phyloP scores from a whole-genome alignment of 2,888 invertebrate genomes.

The Drosophila ustulata region DNA sequence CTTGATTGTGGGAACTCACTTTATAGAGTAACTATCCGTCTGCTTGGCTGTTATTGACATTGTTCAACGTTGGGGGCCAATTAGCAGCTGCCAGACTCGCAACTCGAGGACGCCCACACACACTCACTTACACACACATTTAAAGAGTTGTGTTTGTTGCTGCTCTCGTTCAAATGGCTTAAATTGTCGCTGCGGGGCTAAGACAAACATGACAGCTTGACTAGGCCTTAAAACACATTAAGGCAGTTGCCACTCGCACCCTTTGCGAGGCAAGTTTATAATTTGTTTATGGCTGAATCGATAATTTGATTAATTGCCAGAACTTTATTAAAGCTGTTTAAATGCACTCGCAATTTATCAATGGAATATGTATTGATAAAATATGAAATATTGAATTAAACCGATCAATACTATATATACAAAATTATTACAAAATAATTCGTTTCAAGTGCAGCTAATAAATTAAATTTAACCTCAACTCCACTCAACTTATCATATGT shows the following conservation, averaged over 20 bases:
- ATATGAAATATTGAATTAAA: too few relatives aligned
- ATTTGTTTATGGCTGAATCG: conserved; percentile 13
- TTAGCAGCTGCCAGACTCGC: conserved; percentile 33
- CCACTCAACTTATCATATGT: too few relatives aligned
- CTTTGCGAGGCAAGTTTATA: conserved; percentile 3
- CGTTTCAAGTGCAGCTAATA: too few relatives aligned
- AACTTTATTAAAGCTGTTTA: neutral
- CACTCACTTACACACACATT: neutral
- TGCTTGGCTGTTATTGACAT: conserved; percentile 8
- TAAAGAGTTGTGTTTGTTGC: conserved; percentile 14
- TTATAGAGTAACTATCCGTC: neutral
- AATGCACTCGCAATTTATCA: neutral
- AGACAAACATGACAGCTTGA: conserved; percentile 38
- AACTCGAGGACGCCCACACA: conserved; percentile 11
- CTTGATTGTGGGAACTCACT: neutral
- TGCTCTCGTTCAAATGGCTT: conserved; percentile 33
- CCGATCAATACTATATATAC: too few relatives aligned
- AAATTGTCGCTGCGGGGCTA: conserved; percentile 32
- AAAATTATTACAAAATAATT: too few relatives aligned
- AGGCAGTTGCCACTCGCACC: conserved; percentile 10
- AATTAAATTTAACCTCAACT: too few relatives aligned
- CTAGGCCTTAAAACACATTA: conserved; percentile 17
- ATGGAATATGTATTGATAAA: neutral
- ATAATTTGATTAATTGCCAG: conserved; percentile 2
- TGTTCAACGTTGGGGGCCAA: conserved; percentile 33